Conservation (phyloP, 2,888 invertebrate genomes). For the Arenicola marina region DNA sequence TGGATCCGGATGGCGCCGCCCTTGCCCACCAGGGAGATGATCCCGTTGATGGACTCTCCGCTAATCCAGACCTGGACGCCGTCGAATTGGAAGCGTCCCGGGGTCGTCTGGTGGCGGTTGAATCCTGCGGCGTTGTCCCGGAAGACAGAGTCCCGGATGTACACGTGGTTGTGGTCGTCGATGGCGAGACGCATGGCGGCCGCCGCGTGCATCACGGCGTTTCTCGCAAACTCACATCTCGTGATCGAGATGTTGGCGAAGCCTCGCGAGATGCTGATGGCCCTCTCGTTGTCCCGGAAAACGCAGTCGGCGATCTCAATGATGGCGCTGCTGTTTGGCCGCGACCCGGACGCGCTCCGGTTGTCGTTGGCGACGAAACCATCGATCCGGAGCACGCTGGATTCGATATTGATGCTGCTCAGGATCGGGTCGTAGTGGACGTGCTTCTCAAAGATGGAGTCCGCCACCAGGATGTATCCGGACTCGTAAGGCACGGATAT, state of each 20-base stretch:
- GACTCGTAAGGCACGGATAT: constrained; percentile 4
- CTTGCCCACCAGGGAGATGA: constrained; percentile 24
- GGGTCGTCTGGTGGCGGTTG: constrained; percentile 8
- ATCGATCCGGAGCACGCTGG: constrained; percentile 14
- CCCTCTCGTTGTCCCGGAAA: constrained; percentile 23
- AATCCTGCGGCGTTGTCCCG: constrained; percentile 15
- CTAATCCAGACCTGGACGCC: constrained; percentile 13
- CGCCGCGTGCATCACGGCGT: constrained; percentile 24
- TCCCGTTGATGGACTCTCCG: constrained; percentile 15
- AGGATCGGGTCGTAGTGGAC: constrained; percentile 18
- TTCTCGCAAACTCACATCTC: constrained; percentile 9
- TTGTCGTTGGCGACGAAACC: background rate
- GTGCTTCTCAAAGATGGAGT: constrained; percentile 4
- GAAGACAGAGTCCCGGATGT: constrained; percentile 12
- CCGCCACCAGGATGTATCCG: constrained; percentile 7
- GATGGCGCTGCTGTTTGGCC: background rate
- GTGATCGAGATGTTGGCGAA: constrained; percentile 11
- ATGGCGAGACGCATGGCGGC: constrained; percentile 20
- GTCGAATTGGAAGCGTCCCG: constrained; percentile 17
- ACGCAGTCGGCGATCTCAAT: constrained; percentile 8
- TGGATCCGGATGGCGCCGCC: constrained; percentile 25
- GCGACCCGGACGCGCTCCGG: background rate
- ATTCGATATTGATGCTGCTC: constrained; percentile 21
- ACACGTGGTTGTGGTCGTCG: background rate
- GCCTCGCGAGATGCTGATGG: constrained; percentile 15